phyloP scores from a whole-genome alignment of 2,888 invertebrate species.

The Spisula solida region DNA sequence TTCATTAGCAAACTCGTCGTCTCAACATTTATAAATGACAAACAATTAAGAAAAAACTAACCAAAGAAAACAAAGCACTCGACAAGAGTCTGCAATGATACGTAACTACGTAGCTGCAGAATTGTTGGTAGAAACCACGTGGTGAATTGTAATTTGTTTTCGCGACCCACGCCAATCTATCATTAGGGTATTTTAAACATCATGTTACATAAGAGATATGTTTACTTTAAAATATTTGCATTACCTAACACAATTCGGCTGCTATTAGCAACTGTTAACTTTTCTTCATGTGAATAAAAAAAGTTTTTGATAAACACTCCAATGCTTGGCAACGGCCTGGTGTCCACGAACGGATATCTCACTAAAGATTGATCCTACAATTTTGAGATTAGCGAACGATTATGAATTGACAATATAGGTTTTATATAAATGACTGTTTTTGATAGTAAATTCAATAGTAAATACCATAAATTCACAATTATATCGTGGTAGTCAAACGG shows the following conservation, averaged over 20 bases:
- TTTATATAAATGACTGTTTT: no score
- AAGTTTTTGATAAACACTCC: constrained; percentile 10
- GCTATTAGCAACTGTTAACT: constrained; percentile 20
- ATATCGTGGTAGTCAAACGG: no score
- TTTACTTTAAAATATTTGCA: constrained; percentile 22
- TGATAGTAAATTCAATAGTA: background rate
- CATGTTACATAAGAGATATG: constrained; percentile 23
- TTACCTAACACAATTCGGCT: background rate
- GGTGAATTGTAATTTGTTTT: constrained; percentile 18
- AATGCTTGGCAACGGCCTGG: background rate
- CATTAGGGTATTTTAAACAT: background rate
- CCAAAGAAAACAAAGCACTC: constrained; percentile 4
- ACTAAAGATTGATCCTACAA: background rate
- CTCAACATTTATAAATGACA: constrained; percentile 1
- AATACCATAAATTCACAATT: background rate
- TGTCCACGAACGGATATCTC: background rate
- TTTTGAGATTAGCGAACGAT: constrained; percentile 5
- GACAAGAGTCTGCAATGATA: background rate
- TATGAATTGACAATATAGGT: constrained; percentile 8
- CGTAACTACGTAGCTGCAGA: background rate
- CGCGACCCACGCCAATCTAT: background rate
- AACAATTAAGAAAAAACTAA: constrained; percentile 2
- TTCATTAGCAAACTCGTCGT: background rate
- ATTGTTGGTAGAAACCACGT: background rate
- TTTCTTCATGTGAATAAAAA: background rate